These are phyloP conservation scores for Atractosteus spatula DNA, from an alignment of 2,113 vertebrate species.

Conservation along the genomic window DNA sequence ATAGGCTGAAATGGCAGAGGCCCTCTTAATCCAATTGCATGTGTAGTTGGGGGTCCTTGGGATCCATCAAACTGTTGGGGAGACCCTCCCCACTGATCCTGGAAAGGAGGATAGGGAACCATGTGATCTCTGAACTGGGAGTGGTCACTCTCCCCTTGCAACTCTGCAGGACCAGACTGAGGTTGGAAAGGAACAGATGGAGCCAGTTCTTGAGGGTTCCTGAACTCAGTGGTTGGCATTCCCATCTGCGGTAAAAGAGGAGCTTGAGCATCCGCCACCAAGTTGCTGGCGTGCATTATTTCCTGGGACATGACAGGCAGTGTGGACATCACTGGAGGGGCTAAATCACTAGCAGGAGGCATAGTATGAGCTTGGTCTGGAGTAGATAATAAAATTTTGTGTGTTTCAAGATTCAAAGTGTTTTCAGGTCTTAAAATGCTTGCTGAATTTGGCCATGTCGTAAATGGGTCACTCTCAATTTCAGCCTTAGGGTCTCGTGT, in stretches of 20 bases:
- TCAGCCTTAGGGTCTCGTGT: constrained; percentile 42
- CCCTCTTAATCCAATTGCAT: constrained; percentile 64
- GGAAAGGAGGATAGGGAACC: constrained; percentile 60
- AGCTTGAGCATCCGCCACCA: constrained; percentile 44
- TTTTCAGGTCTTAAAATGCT: constrained; percentile 61
- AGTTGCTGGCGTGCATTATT: constrained; percentile 28
- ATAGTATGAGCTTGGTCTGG: constrained; percentile 54
- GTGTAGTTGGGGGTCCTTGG: constrained; percentile 56
- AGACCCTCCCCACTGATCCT: constrained; percentile 60
- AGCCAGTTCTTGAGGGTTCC: constrained; percentile 49
- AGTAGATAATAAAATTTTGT: constrained; percentile 70
- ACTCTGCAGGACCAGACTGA: constrained; percentile 36
- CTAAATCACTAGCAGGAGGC: constrained; percentile 41
- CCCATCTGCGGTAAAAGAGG: constrained; percentile 52
- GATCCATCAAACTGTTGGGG: constrained; percentile 45
- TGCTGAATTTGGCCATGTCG: constrained; percentile 71
- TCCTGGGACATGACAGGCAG: constrained; percentile 61
- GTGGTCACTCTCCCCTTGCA: constrained; percentile 55
- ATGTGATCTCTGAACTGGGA: constrained; percentile 27
- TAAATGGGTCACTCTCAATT: constrained; percentile 57
- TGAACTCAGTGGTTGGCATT: constrained; percentile 50
- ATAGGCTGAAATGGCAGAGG: constrained; percentile 52
- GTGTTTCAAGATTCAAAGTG: constrained; percentile 42
- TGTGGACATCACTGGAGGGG: constrained; percentile 44
- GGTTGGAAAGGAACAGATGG: constrained; percentile 59